These are phyloP conservation scores for Macrosoma leucophasiata DNA, from an alignment of 2,888 invertebrate genomes.

Conservation along the genomic window DNA sequence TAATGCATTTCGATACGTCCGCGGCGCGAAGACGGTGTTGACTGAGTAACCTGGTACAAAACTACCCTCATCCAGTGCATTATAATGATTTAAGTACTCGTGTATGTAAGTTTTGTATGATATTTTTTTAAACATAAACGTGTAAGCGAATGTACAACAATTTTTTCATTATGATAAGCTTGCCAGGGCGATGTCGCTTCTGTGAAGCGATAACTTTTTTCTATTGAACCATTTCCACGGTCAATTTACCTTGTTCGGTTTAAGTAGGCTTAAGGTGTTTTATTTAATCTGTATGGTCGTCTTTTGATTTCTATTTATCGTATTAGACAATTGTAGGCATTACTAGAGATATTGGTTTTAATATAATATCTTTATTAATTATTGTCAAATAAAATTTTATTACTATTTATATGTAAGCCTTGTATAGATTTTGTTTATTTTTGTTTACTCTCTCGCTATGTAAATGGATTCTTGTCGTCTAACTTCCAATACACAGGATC, in stretches of 20 bases:
- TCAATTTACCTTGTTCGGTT: conserved; percentile 20
- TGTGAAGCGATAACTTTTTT: conserved; percentile 54
- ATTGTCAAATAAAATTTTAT: conserved; percentile 43
- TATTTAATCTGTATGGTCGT: conserved; percentile 39
- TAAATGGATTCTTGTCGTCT: conserved; percentile 27
- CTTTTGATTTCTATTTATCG: conserved; percentile 41
- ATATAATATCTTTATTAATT: conserved; percentile 39
- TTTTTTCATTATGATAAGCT: conserved; percentile 40
- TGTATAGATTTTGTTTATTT: conserved; percentile 44
- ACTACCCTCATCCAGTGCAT: conserved; percentile 65
- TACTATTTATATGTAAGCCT: conserved; percentile 34
- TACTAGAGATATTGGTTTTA: conserved; percentile 48
- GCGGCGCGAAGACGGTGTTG: conserved; percentile 36
- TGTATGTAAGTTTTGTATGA: conserved; percentile 62
- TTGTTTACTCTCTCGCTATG: conserved; percentile 38
- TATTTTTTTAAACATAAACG: conserved; percentile 50
- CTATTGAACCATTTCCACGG: conserved; percentile 30
- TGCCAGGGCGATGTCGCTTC: conserved; percentile 60
- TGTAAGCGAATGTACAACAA: conserved; percentile 50
- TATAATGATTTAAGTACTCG: conserved; percentile 56
- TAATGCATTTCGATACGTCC: conserved; percentile 56
- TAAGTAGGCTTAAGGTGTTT: conserved; percentile 33
- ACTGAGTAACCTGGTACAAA: conserved; percentile 65
- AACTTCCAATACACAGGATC: conserved; percentile 55
- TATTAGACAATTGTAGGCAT: conserved; percentile 53